A percentile compares a stretch with the other conserved stretches of the same genome.
These are phyloP conservation scores for Tetrao urogallus DNA, from an alignment of 2,113 vertebrate species.

Conservation along the genomic window DNA sequence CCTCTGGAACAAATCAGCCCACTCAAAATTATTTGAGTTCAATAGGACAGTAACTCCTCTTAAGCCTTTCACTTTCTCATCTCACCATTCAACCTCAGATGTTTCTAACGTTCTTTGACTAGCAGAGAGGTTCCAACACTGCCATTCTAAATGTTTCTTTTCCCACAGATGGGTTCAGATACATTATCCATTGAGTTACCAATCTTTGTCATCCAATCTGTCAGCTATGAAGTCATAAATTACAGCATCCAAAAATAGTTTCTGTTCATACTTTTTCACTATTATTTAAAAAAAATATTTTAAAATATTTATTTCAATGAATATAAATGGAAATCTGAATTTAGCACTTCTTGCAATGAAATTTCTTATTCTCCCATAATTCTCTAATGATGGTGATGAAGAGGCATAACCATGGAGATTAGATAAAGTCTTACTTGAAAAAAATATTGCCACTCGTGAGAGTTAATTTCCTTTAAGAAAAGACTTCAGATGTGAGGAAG, in stretches of 20 bases:
- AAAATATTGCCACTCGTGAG: constrained; percentile 51
- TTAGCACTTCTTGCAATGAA: constrained; percentile 19
- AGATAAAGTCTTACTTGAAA: constrained; percentile 65
- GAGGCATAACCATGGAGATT: constrained; percentile 56
- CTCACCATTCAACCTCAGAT: constrained; percentile 30
- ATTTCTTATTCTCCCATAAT: constrained; percentile 49
- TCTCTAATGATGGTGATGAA: constrained; percentile 13
- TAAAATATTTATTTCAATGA: constrained; percentile 40
- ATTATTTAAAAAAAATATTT: constrained; percentile 38
- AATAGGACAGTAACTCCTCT: constrained; percentile 17
- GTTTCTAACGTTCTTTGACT: constrained; percentile 62
- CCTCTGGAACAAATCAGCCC: neutral
- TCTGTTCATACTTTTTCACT: constrained; percentile 15
- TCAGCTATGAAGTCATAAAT: constrained; percentile 68
- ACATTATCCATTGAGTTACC: constrained; percentile 62
- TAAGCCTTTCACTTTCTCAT: constrained; percentile 10
- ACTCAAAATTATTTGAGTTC: neutral
- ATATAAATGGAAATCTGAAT: constrained; percentile 39
- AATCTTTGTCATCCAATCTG: constrained; percentile 67
- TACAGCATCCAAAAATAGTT: constrained; percentile 51
- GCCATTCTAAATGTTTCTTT: constrained; percentile 63
- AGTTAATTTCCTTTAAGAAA: constrained; percentile 67
- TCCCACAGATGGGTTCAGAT: constrained; percentile 59
- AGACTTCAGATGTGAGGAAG: constrained; percentile 59
- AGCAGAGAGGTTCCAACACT: constrained; percentile 58